Percentiles rank a stretch among this genome's conserved stretches.
phyloP scores from a whole-genome alignment of 2,113 vertebrate genomes.

The Lophotis ruficrista region DNA sequence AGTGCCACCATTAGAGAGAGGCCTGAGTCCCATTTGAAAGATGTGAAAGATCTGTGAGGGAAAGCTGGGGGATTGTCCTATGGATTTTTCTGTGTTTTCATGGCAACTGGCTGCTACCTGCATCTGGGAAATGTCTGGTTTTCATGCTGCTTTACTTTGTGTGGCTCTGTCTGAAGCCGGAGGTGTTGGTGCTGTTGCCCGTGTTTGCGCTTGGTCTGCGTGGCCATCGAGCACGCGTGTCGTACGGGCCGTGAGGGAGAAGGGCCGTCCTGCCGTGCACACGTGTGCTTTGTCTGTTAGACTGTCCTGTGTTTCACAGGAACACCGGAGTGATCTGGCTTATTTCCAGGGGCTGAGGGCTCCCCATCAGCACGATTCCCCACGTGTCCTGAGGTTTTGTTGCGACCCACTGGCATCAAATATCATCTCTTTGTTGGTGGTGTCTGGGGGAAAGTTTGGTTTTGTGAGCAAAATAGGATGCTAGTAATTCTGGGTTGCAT shows the following conservation, averaged over 20 bases:
- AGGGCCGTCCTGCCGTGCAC: not conserved
- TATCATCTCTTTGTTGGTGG: not conserved
- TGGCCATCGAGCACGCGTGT: accelerated
- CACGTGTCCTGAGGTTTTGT: not conserved
- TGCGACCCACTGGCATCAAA: not conserved
- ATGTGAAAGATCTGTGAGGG: not conserved
- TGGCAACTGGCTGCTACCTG: not conserved
- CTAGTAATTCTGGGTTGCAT: not conserved
- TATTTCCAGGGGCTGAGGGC: not conserved
- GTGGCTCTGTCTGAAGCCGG: not conserved
- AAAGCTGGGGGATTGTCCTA: not conserved
- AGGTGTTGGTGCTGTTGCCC: not conserved
- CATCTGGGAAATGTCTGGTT: not conserved
- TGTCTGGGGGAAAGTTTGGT: not conserved
- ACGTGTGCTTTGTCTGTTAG: not conserved
- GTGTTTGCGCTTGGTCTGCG: not conserved
- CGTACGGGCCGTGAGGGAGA: accelerated
- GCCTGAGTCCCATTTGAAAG: not conserved
- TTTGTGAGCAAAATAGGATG: not conserved
- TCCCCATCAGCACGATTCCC: not conserved
- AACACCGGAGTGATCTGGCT: not conserved
- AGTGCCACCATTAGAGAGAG: not conserved
- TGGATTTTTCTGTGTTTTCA: not conserved
- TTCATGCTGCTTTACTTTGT: no score
- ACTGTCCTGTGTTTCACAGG: not conserved